Evolutionary conservation across 2,797 vertebrate genomes (phyloP), one percentile per base, ranked within the genome.

Genomic region (Pygocentrus nattereri): DNA sequence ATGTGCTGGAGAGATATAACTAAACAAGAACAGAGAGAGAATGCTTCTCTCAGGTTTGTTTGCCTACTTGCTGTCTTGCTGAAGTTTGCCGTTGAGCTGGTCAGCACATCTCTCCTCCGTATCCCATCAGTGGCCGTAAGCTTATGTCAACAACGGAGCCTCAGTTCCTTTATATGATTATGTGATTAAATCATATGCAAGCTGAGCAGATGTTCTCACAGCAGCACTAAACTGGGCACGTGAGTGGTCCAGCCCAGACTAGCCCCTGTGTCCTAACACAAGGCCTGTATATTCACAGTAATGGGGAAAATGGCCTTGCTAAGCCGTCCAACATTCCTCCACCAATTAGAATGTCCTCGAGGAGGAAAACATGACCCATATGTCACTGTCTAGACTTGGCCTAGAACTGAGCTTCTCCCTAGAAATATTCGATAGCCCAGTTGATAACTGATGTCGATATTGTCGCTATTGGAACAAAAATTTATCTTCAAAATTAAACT

Each of bases 111-210:
- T 41, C n/a, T 62, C 31, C 13, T 52, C 25, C 5, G 27, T 23
- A 41, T 52, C 49, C 4, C 18, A 27, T 72, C 30, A 34, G 18
- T 1, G 10, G 59, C 25, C 2, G 11, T n/a, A 38, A 41, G 19
- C 19, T 56, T 10, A 67, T 23, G 5, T 74, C 25, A 61, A 80
- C 72, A 84, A 80, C 23, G 49, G 21, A 58, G 38, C 49, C 41
- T 76, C 65, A 76, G 71, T 83, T 70, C 44, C 34, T 69, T 83
- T 34, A 83, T 83, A 54, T 13, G 65, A 83, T 83, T 75, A 83
- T 19, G 72, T 90, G 89, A 93, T 91, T 88, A 74, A 92, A 90
- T 93, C 76, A 88, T 86, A 90, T 83, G 88, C 80, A 74, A 88
- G 88, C 88, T 88, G 88, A 88, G 88, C 49, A 82, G 76, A 79